These are phyloP conservation scores for Melanaphis sacchari DNA, from an alignment of 1,140 invertebrate genomes.

Conservation along the genomic window DNA sequence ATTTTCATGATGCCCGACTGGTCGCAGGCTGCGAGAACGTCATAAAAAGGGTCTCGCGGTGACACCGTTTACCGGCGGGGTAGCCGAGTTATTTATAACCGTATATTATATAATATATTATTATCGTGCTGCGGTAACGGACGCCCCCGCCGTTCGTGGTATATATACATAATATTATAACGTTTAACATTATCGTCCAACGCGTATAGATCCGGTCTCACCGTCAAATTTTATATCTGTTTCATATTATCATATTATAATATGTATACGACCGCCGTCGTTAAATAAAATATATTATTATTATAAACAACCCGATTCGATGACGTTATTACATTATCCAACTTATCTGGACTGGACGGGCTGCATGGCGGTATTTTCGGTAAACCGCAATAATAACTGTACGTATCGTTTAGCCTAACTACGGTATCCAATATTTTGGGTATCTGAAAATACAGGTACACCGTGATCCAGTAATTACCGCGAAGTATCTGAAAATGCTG, in stretches of 20 bases:
- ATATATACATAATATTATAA: background rate
- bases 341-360: too few relatives aligned
- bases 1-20: background rate
- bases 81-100: slow-evolving; percentile 34
- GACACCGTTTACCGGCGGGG: slow-evolving; percentile 18
- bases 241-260: background rate
- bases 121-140: background rate
- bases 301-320: too few relatives aligned
- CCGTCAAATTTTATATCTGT: background rate
- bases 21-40: background rate
- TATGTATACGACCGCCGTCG: background rate
- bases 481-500: too few relatives aligned
- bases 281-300: too few relatives aligned
- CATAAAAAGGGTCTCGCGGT: slow-evolving; percentile 42
- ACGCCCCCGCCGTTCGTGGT: background rate
- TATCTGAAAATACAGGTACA: too few relatives aligned
- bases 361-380: too few relatives aligned
- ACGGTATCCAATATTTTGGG: too few relatives aligned
- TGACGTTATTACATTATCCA: background rate
- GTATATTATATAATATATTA: background rate
- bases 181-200: background rate
- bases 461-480: too few relatives aligned
- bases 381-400: too few relatives aligned
- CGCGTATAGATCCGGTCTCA: background rate
- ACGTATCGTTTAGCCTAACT: too few relatives aligned